Conservation (phyloP, 2,113 vertebrate genomes). For the Malurus elegans region DNA sequence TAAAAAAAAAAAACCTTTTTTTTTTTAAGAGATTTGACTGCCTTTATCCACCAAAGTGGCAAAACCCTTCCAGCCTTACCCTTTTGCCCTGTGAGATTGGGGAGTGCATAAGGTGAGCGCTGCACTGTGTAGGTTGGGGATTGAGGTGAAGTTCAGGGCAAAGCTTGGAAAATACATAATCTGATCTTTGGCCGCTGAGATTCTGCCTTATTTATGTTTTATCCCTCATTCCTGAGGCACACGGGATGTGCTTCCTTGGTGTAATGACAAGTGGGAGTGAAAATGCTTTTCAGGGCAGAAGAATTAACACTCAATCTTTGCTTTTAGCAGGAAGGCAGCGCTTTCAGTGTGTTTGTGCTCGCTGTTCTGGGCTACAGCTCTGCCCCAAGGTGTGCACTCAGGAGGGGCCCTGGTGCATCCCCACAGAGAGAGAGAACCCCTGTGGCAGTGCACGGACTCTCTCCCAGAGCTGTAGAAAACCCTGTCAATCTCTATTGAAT, state of each 20-base stretch:
- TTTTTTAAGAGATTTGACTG: background rate
- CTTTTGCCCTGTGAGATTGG: background rate
- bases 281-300: background rate
- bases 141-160: background rate
- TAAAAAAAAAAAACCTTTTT: background rate
- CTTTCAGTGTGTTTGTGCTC: background rate
- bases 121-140: background rate
- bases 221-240: background rate
- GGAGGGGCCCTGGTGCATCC: background rate
- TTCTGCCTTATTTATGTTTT: background rate
- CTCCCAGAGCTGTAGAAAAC: background rate
- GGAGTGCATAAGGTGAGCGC: rapidly evolving
- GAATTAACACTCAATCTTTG: background rate
- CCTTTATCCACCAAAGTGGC: background rate
- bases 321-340: background rate
- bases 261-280: background rate
- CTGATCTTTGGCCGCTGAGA: background rate
- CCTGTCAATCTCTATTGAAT: background rate
- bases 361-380: background rate
- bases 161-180: background rate
- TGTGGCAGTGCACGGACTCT: background rate
- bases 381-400: background rate
- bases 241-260: background rate
- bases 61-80: background rate
- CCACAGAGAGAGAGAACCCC: too few relatives aligned